Base-by-base conservation (phyloP, 1,140 invertebrate genomes). In the Drosophila kurseongensis region DNA sequence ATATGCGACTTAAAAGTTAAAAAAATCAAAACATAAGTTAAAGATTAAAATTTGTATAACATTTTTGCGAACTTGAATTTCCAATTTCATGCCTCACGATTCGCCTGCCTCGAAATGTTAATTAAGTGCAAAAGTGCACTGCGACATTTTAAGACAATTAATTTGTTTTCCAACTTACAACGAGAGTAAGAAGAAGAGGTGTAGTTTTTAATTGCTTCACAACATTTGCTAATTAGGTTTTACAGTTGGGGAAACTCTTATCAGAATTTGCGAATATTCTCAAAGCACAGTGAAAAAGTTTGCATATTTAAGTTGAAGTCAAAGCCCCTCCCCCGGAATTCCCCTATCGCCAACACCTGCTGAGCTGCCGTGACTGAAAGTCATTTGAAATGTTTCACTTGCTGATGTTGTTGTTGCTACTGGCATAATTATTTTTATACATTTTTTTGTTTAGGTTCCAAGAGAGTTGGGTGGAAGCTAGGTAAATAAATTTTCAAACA, bases 221-320 rank as follows among this genome's bases (percentile, higher is more conserved):
- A 57, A 76, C 73, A 75, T 75, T 75, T 76, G 72, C 73, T 75
- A 75, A 75, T 75, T 66, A 75, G 35, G 41, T 75, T 75, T 75
- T 51, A 40, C 67, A 73, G 60, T 66, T 68, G 60, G 58, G 14
- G 59, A 10, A 44, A 48, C 52, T 58, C 72, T 75, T 75, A 75
- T 67, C 61, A 58, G 47, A 76, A 52, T 48, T 74, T 45, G 69
- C 58, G 51, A 63, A 56, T 63, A 27, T 63, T 55, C 54, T 47
- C 45, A 50, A 65, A 54, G 41, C 58, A 14, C 16, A 32, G 48
- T 27, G n/a, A 42, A 74, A 75, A 75, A 75, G 52, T 75, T 75
- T 75, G 73, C 73, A 75, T 75, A 75, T 75, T 75, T 75, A 75
- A 75, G 40, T 75, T 51, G 38, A 69, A 69, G 66, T 69, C 41